Conservation (phyloP, 2,797 vertebrate species). For the Acipenser oxyrinchus region DNA sequence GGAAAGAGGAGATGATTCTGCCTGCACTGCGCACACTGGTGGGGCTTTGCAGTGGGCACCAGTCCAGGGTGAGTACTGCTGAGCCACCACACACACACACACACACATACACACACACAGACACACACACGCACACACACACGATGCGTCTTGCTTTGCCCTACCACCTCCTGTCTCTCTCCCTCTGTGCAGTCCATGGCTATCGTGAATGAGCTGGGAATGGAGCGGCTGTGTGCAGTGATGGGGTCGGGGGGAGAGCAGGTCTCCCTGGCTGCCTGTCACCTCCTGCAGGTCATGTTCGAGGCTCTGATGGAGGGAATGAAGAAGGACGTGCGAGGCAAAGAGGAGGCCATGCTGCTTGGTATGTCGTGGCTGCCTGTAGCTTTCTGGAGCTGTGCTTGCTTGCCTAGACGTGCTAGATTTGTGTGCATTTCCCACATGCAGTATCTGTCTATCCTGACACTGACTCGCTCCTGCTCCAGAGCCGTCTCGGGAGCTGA, state of each 20-base stretch:
- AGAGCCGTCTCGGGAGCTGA: slow-evolving; percentile 85
- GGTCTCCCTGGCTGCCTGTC: slow-evolving; percentile 83
- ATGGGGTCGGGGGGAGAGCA: slow-evolving; percentile 73
- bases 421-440: background rate
- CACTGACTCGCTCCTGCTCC: slow-evolving; percentile 25
- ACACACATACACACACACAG: no score
- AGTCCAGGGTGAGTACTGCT: slow-evolving; percentile 70
- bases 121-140: no score
- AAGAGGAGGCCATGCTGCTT: slow-evolving; percentile 80
- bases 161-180: slow-evolving; percentile 26
- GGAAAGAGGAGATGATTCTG: slow-evolving; percentile 72
- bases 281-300: slow-evolving; percentile 86
- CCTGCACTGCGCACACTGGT: slow-evolving; percentile 85
- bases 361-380: slow-evolving; percentile 66
- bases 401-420: no score
- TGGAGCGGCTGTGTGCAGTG: slow-evolving; percentile 72
- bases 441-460: background rate
- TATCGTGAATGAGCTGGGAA: slow-evolving; percentile 77
- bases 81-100: background rate
- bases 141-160: background rate
- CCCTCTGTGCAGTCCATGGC: slow-evolving; percentile 69
- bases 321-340: slow-evolving; percentile 76
- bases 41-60: slow-evolving; percentile 86
- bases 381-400: background rate
- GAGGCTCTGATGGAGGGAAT: slow-evolving; percentile 84